Evolutionary conservation across 2,888 invertebrate genomes (phyloP), one percentile per base, ranked within the genome.

Genomic region (Parthenolecanium corni): DNA sequence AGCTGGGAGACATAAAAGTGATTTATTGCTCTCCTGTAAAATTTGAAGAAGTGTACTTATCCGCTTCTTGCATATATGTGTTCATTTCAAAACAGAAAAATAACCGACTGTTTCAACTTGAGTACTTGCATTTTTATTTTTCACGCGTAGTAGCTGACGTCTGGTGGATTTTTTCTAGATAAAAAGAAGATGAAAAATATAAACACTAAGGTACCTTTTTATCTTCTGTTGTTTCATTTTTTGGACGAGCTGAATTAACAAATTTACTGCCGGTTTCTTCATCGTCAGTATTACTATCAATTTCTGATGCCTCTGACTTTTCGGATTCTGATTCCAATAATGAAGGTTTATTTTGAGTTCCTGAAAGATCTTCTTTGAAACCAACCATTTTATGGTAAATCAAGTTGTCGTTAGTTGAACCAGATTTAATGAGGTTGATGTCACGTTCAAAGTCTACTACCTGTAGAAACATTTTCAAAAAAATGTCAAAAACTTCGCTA

Each of bases 321-420:
- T 46, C 46, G 11, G 40, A 38, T 5, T 16, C 1, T 3, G 25
- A 24, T 25, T 67, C 67, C 23, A 85, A 73, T 66, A 86, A 80
- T 47, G 83, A 81, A 0, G 89, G 87, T 64, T 75, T 77, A 64
- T 80, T 75, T 16, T 80, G 78, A 24, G 89, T 86, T 18, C 67
- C 66, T n/a, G 86, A 84, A 18, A 93, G 74, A 71, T 89, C 86
- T 49, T 83, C 78, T 72, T 85, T 88, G 64, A 94, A 78, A 0
- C 92, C 94, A 16, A 89, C 83, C 54, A 96, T 79, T 66, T 89
- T 92, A 70, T 88, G 87, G 73, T 94, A 95, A 53, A 86, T 80
- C 14, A 93, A 77, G 47, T 81, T 78, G 23, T 79, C 65, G 25
- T 52, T 40, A 0, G 64, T 78, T 56, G 82, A 79, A 18, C 89